phyloP scores from a whole-genome alignment of 2,797 vertebrate genomes.

The Agapornis canus region DNA sequence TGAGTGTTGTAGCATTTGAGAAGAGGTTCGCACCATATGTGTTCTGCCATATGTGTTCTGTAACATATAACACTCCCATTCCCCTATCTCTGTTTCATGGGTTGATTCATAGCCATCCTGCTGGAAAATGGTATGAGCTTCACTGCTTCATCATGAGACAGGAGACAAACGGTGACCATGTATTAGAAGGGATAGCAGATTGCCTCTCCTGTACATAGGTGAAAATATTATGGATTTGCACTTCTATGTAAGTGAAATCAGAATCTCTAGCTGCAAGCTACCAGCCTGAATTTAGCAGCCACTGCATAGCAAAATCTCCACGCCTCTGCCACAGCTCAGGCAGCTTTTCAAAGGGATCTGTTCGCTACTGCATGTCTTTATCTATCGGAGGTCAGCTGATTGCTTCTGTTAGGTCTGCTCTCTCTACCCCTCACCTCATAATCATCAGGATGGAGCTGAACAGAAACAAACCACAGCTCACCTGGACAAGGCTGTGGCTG shows the following conservation, averaged over 20 bases:
- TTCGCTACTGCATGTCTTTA: not conserved
- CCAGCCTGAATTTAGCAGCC: not conserved
- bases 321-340: not conserved
- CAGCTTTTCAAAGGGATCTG: not conserved
- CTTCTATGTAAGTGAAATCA: not conserved
- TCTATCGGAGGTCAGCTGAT: not conserved
- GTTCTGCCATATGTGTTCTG: not conserved
- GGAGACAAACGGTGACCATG: rapidly evolving
- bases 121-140: not conserved
- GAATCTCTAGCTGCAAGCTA: not conserved
- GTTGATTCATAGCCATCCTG: not conserved
- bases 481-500: not conserved
- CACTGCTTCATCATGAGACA: not conserved
- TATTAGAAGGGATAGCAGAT: not conserved
- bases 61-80: not conserved
- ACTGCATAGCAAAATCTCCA: not conserved
- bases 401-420: not conserved
- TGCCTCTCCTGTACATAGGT: not conserved
- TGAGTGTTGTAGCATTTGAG: not conserved
- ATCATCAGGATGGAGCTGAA: not conserved
- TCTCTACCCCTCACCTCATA: rapidly evolving
- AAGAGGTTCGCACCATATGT: not conserved
- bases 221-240: not conserved
- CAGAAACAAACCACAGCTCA: not conserved
- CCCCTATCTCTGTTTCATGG: not conserved